phyloP scores from a whole-genome alignment of 2,888 invertebrate genomes.

The Nomada ruficornis region DNA sequence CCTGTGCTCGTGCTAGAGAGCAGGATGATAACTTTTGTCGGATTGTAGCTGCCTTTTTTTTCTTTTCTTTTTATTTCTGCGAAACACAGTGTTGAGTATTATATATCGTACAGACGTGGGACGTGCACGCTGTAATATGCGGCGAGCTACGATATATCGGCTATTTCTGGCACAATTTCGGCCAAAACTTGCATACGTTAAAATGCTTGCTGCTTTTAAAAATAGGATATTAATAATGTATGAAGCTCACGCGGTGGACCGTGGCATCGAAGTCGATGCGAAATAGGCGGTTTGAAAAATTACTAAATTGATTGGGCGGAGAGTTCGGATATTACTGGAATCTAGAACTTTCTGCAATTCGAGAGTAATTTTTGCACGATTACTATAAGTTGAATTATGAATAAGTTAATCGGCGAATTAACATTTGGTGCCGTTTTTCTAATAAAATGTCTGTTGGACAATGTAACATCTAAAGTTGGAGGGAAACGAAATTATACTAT shows the following conservation, averaged over 20 bases:
- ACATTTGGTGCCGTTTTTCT: neutral
- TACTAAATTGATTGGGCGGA: neutral
- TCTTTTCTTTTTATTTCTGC: too few relatives aligned
- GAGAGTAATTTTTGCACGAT: neutral
- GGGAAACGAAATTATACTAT: too few relatives aligned
- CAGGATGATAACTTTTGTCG: too few relatives aligned
- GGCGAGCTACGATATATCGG: neutral
- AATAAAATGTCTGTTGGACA: too few relatives aligned
- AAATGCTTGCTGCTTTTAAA: constrained; percentile 3
- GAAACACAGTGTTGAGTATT: too few relatives aligned
- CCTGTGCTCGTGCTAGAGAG: constrained; percentile 20
- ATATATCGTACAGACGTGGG: constrained; percentile 20
- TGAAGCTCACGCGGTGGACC: constrained; percentile 5
- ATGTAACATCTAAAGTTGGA: too few relatives aligned
- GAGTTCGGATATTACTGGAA: neutral
- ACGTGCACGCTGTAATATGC: neutral
- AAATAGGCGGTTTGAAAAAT: neutral
- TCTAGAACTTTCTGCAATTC: too few relatives aligned
- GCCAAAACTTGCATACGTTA: constrained; percentile 4
- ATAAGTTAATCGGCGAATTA: neutral
- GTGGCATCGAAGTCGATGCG: neutral
- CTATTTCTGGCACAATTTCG: neutral
- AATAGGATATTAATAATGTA: constrained; percentile 18
- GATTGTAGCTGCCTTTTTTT: too few relatives aligned
- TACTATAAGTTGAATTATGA: neutral